Evolutionary conservation across 1,140 invertebrate genomes (phyloP).

Genomic region (Philotrypesis tridentata): DNA sequence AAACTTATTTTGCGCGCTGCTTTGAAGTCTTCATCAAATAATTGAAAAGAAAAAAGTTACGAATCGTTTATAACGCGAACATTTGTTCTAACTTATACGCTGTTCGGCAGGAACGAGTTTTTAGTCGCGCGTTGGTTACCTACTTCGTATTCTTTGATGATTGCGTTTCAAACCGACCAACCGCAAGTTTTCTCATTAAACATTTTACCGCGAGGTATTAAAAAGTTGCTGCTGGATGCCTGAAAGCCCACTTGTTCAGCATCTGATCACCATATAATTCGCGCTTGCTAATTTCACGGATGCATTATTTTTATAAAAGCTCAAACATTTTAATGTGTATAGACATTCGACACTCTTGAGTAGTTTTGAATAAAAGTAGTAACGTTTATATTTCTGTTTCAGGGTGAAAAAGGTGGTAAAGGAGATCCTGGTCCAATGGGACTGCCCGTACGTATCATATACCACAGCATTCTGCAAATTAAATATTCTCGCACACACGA

Average conservation of each 20-base stretch:
- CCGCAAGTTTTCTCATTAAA: slow-evolving; percentile 39
- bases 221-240: slow-evolving; percentile 2
- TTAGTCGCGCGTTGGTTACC: neutral
- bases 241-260: neutral
- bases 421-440: slow-evolving; percentile 96
- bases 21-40: neutral
- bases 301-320: neutral
- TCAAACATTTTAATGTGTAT: too few species aligned
- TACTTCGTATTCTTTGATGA: neutral
- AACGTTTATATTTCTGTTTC: slow-evolving; percentile 60
- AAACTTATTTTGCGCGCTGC: neutral
- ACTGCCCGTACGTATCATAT: slow-evolving; percentile 85
- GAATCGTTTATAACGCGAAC: neutral
- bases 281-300: neutral
- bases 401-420: slow-evolving; percentile 93
- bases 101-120: neutral
- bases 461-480: slow-evolving; percentile 1
- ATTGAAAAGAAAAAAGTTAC: neutral
- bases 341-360: too few species aligned
- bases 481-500: too few species aligned
- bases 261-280: neutral
- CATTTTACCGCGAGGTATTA: slow-evolving; percentile 11
- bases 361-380: neutral
- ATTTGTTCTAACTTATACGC: neutral
- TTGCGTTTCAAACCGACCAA: neutral